Evolutionary conservation across 2,113 vertebrate species (phyloP).

Genomic region (Nyctereutes procyonoides): DNA sequence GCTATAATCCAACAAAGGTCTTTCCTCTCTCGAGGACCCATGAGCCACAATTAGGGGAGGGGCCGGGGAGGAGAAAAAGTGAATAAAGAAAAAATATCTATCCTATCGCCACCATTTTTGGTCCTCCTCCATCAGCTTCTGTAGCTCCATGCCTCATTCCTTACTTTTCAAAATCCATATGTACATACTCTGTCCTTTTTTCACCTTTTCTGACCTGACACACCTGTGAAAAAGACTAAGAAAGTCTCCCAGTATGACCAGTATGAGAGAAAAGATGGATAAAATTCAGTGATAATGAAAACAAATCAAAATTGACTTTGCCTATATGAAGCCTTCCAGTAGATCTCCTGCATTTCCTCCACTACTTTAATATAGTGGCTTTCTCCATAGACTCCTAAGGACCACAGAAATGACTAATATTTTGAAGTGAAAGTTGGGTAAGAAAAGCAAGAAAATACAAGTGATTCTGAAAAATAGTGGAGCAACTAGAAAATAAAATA

Average conservation of each 20-base stretch:
- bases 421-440: background rate
- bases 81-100: background rate
- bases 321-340: background rate
- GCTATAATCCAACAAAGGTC: background rate
- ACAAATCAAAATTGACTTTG: background rate
- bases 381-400: background rate
- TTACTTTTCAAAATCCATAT: background rate
- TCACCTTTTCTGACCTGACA: background rate
- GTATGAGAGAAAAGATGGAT: background rate
- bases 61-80: background rate
- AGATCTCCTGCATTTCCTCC: background rate
- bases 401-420: background rate
- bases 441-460: background rate
- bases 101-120: background rate
- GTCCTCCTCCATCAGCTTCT: background rate
- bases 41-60: background rate
- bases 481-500: background rate
- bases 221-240: background rate
- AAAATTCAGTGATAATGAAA: background rate
- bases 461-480: background rate
- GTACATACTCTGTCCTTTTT: background rate
- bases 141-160: background rate
- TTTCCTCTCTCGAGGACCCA: background rate
- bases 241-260: background rate
- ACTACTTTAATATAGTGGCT: background rate